Evolutionary conservation across 2,888 invertebrate genomes (phyloP).

Genomic region (Oasisia sp.): DNA sequence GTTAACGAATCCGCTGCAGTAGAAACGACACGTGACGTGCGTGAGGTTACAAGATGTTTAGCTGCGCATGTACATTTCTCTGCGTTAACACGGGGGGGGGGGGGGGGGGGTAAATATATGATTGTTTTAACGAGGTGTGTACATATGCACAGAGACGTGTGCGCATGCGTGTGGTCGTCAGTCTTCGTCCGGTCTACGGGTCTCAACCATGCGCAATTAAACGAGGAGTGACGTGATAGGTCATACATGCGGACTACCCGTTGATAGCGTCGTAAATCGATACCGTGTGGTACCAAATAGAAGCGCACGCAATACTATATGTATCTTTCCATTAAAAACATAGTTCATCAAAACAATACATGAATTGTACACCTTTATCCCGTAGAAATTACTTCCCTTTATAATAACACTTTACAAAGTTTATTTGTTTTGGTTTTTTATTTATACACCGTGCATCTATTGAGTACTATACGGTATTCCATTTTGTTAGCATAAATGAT

Average conservation of each 20-base stretch:
- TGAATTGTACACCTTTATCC: not conserved
- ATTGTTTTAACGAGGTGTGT: slow-evolving; percentile 17
- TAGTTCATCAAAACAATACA: not conserved
- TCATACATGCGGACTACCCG: not conserved
- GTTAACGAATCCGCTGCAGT: slow-evolving; percentile 12
- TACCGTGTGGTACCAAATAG: not conserved
- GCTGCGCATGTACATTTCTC: not conserved
- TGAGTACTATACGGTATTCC: not conserved
- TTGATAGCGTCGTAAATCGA: not conserved
- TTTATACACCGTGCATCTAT: not conserved
- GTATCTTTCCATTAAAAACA: not conserved
- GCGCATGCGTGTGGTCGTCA: not conserved
- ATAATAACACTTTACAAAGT: not conserved
- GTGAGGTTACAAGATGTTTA: not conserved
- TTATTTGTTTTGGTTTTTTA: not conserved
- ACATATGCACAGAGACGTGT: not conserved
- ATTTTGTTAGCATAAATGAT: not conserved
- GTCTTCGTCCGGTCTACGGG: not conserved
- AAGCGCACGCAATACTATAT: not conserved
- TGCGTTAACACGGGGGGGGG: not conserved
- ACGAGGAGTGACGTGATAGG: not conserved
- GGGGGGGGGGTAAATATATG: not conserved
- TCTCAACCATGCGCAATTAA: slow-evolving; percentile 17
- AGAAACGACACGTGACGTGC: not conserved
- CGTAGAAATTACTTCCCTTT: too few relatives aligned